These are phyloP conservation scores for Chydorus sphaericus DNA, from an alignment of 2,888 invertebrate genomes.

Conservation along the genomic window DNA sequence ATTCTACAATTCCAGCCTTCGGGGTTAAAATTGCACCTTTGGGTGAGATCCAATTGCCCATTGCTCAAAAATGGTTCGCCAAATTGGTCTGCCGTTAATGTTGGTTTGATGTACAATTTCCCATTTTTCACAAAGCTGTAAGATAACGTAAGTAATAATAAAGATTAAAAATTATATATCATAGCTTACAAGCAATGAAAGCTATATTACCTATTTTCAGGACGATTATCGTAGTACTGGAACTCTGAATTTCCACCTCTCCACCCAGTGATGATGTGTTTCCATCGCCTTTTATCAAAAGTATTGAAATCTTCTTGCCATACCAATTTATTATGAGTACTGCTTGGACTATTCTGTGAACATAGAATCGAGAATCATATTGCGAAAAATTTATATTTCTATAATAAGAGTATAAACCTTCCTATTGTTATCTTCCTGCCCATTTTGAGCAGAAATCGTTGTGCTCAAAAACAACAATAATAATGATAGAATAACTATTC, in stretches of 20 bases:
- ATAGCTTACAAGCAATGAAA: too few species aligned
- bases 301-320: conserved; percentile 21
- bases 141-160: not conserved
- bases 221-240: conserved; percentile 20
- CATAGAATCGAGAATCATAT: too few species aligned
- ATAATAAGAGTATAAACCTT: too few species aligned
- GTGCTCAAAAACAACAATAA: too few species aligned
- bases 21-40: conserved; percentile 21
- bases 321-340: too few species aligned
- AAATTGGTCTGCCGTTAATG: conserved; percentile 20
- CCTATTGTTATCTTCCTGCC: too few species aligned
- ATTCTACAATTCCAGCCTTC: conserved; percentile 20
- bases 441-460: too few species aligned
- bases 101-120: conserved; percentile 27
- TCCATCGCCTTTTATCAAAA: conserved; percentile 19
- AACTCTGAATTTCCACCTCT: conserved; percentile 21
- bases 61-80: conserved; percentile 21
- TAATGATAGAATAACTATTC: too few species aligned
- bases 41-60: conserved; percentile 17
- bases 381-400: too few species aligned
- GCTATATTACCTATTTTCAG: conserved; percentile 20
- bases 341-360: too few species aligned
- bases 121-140: conserved; percentile 26
- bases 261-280: conserved; percentile 20
- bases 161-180: not conserved